Base-by-base conservation (phyloP, 2,888 invertebrate genomes). In the Tineola bisselliella region DNA sequence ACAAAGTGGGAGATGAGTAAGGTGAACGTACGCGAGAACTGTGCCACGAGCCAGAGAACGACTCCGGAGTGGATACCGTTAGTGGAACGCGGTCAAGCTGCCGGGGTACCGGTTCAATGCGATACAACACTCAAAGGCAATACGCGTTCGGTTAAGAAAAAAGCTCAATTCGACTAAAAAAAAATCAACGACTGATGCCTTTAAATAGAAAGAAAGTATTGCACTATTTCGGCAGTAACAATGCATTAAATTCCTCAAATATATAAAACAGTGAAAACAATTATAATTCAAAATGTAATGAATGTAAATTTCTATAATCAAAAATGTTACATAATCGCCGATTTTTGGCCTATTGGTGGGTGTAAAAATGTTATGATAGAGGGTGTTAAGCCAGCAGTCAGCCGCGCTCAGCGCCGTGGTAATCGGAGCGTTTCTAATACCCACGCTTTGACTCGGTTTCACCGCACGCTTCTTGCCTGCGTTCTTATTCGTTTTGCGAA, bases 371-470 rank as follows among this genome's bases (percentile, higher is more conserved):
- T 48, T 48, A 10, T 48, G 48, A 48, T 48, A 48, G 48, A 48
- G 48, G 48, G 48, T 48, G 48, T 48, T 48, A 48, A 48, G 48
- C 48, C 48, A 48, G 48, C 15, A 48, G 48, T 8, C 15, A 48
- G 48, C 2, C 48, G 48, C 48, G 15, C 48, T 1, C 15, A 48
- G 13, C 8, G 15, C 72, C 83, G 79, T 77, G 80, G 86, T 83
- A 84, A 86, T 81, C 82, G 86, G 86, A 86, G 84, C 86, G 83
- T 84, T 86, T 86, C 84, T 86, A 84, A 86, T 87, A 87, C 81
- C 80, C 81, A 81, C 84, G 84, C 83, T 84, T 81, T 79, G 84
- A 82, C 77, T 84, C 77, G 75, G 81, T 87, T 84, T 84, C 86
- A 86, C 83, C 82, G 84, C 82, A 86, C 83, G 82, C 81, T 82